phyloP scores from a whole-genome alignment of 2,888 invertebrate genomes.

The Chrysolina haemoptera region DNA sequence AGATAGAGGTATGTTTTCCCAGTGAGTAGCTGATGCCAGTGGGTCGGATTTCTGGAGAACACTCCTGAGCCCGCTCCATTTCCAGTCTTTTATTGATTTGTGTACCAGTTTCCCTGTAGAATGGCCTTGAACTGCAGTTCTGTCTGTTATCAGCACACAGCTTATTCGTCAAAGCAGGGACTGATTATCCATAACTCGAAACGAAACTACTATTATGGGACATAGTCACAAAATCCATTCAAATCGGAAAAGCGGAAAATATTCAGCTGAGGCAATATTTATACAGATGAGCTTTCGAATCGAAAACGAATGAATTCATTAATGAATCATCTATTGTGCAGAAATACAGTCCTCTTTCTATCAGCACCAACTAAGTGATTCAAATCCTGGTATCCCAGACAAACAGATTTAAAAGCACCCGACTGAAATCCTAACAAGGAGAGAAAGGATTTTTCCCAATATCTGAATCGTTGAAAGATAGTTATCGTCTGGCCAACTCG shows the following conservation, averaged over 20 bases:
- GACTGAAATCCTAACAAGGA: conserved; percentile 15
- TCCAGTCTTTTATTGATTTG: no score
- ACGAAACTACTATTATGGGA: neutral
- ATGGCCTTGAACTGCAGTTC: no score
- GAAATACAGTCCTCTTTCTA: no score
- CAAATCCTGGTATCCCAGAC: conserved; percentile 10
- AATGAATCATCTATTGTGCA: neutral
- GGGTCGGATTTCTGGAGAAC: no score
- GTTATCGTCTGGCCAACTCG: neutral
- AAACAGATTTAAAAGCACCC: conserved; percentile 30
- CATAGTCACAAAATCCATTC: neutral
- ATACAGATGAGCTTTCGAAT: neutral
- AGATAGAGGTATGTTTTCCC: no score
- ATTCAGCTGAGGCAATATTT: neutral
- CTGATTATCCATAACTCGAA: neutral
- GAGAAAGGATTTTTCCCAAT: neutral
- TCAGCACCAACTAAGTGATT: neutral
- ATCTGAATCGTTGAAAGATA: conserved; percentile 22
- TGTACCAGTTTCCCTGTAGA: no score
- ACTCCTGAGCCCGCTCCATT: no score
- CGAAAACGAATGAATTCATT: neutral
- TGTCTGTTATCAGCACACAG: no score
- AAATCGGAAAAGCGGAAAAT: neutral
- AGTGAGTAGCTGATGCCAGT: no score
- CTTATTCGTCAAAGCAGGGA: no score